Evolutionary conservation across 2,888 invertebrate species (phyloP).

Genomic region (Tinea semifulvella): DNA sequence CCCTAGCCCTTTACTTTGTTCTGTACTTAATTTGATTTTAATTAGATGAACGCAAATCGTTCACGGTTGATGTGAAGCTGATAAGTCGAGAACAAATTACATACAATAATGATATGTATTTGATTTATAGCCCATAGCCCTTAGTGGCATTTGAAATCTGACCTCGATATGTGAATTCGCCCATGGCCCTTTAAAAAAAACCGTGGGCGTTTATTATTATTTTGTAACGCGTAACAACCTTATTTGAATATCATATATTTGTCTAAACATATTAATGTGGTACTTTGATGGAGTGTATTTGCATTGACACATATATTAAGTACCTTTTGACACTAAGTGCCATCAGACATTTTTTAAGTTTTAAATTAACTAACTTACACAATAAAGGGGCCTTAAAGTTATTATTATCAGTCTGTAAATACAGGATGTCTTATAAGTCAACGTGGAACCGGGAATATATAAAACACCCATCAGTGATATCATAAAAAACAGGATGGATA

Average conservation of each 20-base stretch:
- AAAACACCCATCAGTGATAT: too few relatives aligned
- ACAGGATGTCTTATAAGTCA: too few relatives aligned
- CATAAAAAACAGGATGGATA: too few relatives aligned
- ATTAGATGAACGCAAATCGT: constrained; percentile 28
- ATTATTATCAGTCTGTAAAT: too few relatives aligned
- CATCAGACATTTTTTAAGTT: too few relatives aligned
- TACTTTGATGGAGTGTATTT: neutral
- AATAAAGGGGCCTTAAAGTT: too few relatives aligned
- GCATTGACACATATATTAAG: too few relatives aligned
- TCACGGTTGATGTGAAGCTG: constrained; percentile 13
- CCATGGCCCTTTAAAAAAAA: constrained; percentile 1
- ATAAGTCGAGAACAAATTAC: constrained; percentile 13
- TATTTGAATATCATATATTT: constrained; percentile 3
- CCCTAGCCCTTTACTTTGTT: constrained; percentile 12
- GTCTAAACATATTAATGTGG: constrained; percentile 1
- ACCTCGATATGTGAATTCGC: constrained; percentile 4
- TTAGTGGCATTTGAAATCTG: constrained; percentile 7
- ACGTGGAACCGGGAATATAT: too few relatives aligned
- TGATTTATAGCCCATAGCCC: constrained; percentile 5
- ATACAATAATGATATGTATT: constrained; percentile 4
- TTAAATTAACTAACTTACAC: too few relatives aligned
- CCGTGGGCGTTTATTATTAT: constrained; percentile 3
- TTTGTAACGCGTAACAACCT: neutral
- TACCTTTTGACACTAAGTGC: too few relatives aligned
- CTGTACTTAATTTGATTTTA: constrained; percentile 39